Conservation (phyloP, 2,888 invertebrate species). For the Sminthurides aquaticus region DNA sequence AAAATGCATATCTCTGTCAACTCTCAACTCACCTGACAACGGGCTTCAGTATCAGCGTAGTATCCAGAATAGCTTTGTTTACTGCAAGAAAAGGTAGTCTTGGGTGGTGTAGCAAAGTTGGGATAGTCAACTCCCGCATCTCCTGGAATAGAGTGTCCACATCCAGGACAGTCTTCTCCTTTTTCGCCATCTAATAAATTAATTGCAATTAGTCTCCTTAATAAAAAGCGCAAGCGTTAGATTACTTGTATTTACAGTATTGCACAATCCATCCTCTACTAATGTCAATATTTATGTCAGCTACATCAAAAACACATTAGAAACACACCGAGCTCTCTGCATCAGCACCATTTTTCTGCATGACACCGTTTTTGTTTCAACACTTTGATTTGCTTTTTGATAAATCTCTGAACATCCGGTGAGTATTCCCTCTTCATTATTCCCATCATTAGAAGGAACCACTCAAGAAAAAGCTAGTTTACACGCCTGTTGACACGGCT, state of each 20-base stretch:
- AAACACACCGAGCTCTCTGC: too few species aligned
- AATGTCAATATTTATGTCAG: too few species aligned
- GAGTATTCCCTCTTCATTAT: conserved; percentile 3
- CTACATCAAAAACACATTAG: too few species aligned
- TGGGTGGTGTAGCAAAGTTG: conserved; percentile 66
- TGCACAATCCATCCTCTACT: too few species aligned
- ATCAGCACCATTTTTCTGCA: too few species aligned
- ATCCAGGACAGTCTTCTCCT: conserved; percentile 16
- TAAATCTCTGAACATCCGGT: conserved; percentile 18
- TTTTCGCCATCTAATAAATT: conserved; percentile 8
- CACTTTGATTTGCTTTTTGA: neutral
- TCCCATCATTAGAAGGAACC: conserved; percentile 9
- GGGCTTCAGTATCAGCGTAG: conserved; percentile 77
- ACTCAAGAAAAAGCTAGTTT: neutral
- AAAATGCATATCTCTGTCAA: neutral
- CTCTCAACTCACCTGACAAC: conserved; percentile 62
- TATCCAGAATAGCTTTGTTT: conserved; percentile 76
- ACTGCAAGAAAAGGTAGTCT: conserved; percentile 72
- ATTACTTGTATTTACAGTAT: too few species aligned
- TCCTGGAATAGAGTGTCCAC: conserved; percentile 66
- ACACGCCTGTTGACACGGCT: neutral
- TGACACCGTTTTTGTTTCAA: too few species aligned
- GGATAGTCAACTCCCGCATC: conserved; percentile 77
- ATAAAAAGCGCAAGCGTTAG: too few species aligned
- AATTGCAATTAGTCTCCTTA: neutral